Base-by-base conservation (phyloP, 2,888 invertebrate genomes). In the Pseudoips prasinana region DNA sequence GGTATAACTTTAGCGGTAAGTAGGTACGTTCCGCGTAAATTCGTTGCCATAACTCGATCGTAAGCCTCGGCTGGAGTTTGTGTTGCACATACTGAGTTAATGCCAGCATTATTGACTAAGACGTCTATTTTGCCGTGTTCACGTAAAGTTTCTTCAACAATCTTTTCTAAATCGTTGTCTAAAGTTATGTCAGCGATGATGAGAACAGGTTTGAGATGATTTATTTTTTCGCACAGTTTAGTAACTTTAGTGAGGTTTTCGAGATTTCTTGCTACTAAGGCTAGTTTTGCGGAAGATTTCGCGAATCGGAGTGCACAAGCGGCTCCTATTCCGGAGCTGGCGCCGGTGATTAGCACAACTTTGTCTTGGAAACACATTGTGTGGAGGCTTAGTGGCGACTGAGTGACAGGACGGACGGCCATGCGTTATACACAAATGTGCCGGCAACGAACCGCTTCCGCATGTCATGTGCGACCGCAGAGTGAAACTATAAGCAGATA, bases 321-420 rank as follows among this genome's bases (percentile, higher is more conserved):
- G 2, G 82, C 77, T 8, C 86, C 86, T 24, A 86, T 82, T 1
- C 86, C 86, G 1, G 82, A 72, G 44, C 83, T 82, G 6, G 81
- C 82, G 2, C 85, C 85, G 1, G 85, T 85, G 28, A 85, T 62
- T 26, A 85, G 41, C 10, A 84, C 75, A 19, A 85, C 83, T 74
- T 82, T 82, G 28, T 71, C 56, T 8, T 51, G 53, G 58, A 82
- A 83, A 55, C 70, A 65, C 85, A 85, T 85, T 40, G 46, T 59
- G 36, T 33, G 11, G 22, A 20, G 18, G 4, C 28, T 34, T 33
- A 34, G n/a, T 22, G n/a, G 24, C 33, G 46, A 64, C 63, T 65
- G 69, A 56, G 45, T 33, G 41, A 25, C 33, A 39, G 27, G 29
- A 11, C 45, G 6, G 18, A 22, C 18, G 35, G 27, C 34, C 35